Evolutionary conservation across 2,797 vertebrate genomes (phyloP), one percentile per base, ranked within the genome.

Genomic region (Galaxias olidus): DNA sequence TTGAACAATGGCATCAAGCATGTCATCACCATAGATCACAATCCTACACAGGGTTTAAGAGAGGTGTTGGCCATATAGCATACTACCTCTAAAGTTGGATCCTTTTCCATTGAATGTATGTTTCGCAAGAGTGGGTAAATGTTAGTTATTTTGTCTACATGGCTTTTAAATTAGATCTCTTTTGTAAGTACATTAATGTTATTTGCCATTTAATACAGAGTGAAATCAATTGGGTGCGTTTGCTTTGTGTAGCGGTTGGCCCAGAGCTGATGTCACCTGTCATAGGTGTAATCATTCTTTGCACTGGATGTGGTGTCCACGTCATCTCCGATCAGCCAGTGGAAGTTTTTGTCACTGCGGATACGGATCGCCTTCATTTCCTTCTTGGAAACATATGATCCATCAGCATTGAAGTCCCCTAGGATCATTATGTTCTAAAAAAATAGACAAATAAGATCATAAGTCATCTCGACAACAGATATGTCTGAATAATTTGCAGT

Each of bases 371-470:
- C 46, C 65, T 87, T 86, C 91, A 92, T 89, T 1, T 88, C 72
- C 0, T 30, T 81, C 11, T 82, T 71, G 17, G 92, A 84, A 12
- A 94, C 70, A 9, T 93, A 94, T 0, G 67, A 9, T 10, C 92
- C 91, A 9, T 92, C 91, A 0, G 92, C 92, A 1, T 94, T 93
- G 73, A 93, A 93, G 82, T 93, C 93, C 0, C 91, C 92, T 17
- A 94, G 75, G 45, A 94, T 85, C 87, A 93, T 93, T 18, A 93
- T 55, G 57, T 93, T 93, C 92, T 94, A 30, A 30, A 30, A n/a
- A 30, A 2, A 10, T 30, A 53, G 19, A 13, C 3, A 55, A 7
- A 6, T 41, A 19, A 20, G 17, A 30, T 53, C 18, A 12, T 47
- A 12, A 47, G 10, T 47, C 14, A 47, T 14, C 46, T 19, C 17